Conservation (phyloP, 2,797 vertebrate species). For the Danio tinwini region DNA sequence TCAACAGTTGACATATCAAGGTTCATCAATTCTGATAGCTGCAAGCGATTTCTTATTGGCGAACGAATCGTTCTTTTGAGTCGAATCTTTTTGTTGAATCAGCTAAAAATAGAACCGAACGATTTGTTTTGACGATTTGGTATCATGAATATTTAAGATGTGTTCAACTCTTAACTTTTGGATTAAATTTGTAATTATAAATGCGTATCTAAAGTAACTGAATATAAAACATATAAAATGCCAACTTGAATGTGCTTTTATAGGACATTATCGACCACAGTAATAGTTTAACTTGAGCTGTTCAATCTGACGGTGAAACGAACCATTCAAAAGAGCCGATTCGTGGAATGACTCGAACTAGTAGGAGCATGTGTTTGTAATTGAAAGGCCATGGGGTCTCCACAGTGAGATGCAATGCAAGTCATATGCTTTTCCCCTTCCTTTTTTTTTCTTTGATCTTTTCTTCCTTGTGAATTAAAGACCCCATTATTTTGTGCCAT, state of each 20-base stretch:
- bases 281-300: not conserved
- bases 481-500: not conserved
- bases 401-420: conserved; percentile 4
- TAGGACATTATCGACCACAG: too few relatives aligned
- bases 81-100: not conserved
- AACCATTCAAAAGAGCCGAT: conserved; percentile 21
- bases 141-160: too few relatives aligned
- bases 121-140: not conserved
- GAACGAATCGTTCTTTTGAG: not conserved
- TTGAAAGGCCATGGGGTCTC: conserved; percentile 40
- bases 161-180: too few relatives aligned
- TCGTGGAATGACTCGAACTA: not conserved
- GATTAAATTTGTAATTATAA: too few relatives aligned
- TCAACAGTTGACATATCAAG: not conserved
- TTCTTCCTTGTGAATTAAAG: not conserved
- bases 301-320: not conserved
- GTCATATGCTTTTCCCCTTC: conserved; percentile 4
- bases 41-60: not conserved
- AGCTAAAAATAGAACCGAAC: not conserved
- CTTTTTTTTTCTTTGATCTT: not conserved
- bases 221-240: too few relatives aligned
- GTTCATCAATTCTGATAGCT: not conserved
- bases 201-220: too few relatives aligned
- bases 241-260: too few relatives aligned
- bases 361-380: conserved; percentile 42